phyloP scores from a whole-genome alignment of 2,113 vertebrate species.

The Oophaga pumilio region DNA sequence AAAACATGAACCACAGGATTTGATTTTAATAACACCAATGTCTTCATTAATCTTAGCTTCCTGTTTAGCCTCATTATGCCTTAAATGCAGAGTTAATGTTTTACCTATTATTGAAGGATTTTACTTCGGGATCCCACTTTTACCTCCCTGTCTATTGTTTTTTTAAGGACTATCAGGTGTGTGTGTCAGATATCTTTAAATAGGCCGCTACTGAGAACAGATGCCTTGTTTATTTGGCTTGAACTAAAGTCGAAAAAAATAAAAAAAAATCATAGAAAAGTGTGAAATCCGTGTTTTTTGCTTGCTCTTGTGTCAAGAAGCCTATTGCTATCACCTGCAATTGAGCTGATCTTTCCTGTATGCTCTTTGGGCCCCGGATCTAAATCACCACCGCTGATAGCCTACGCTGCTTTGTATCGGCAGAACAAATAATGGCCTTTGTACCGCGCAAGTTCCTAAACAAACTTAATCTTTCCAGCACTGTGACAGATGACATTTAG shows the following conservation, averaged over 20 bases:
- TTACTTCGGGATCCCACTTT: constrained; percentile 72
- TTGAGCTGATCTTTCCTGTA: constrained; percentile 78
- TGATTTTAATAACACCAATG: constrained; percentile 92
- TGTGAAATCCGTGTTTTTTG: constrained; percentile 64
- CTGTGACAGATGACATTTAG: constrained; percentile 87
- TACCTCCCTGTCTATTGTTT: constrained; percentile 67
- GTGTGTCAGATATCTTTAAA: constrained; percentile 74
- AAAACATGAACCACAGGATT: constrained; percentile 88
- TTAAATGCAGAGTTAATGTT: constrained; percentile 78
- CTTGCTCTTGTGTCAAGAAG: constrained; percentile 69
- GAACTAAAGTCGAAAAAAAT: constrained; percentile 56
- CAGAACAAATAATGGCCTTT: constrained; percentile 83
- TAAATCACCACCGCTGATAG: constrained; percentile 78
- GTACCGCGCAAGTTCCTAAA: constrained; percentile 86
- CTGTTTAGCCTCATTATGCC: constrained; percentile 81
- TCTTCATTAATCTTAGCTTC: constrained; percentile 88
- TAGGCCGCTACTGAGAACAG: constrained; percentile 64
- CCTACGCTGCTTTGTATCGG: constrained; percentile 78
- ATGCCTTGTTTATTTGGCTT: constrained; percentile 64
- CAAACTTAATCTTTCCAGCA: constrained; percentile 90
- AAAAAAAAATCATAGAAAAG: neutral
- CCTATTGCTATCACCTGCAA: constrained; percentile 78
- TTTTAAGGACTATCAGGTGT: constrained; percentile 80
- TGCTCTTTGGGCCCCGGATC: constrained; percentile 69
- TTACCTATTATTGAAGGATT: constrained; percentile 74